Conservation (phyloP, 2,888 invertebrate genomes). For the Chrysolina americana region DNA sequence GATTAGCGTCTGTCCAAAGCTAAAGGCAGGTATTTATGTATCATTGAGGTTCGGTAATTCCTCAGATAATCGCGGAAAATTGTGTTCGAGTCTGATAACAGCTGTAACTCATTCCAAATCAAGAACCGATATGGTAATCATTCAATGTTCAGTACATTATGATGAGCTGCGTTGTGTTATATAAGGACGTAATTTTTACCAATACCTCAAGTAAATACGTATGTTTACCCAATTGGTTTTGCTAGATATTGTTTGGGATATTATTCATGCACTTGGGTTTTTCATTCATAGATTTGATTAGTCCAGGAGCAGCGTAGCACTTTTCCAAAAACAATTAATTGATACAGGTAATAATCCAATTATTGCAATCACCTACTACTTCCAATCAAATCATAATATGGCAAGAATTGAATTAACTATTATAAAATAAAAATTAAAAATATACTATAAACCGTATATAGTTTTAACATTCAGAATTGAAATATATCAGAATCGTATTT, state of each 20-base stretch:
- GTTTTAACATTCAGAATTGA: too few species aligned
- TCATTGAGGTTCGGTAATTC: conserved; percentile 3
- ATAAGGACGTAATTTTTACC: neutral
- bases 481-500: too few species aligned
- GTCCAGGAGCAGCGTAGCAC: neutral
- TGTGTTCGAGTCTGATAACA: neutral
- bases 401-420: too few species aligned
- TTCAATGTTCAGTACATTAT: neutral
- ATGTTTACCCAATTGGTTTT: conserved; percentile 9
- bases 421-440: too few species aligned
- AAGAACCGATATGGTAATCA: neutral
- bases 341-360: too few species aligned
- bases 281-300: neutral
- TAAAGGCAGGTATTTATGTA: neutral
- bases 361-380: too few species aligned
- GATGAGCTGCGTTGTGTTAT: neutral
- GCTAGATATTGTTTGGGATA: neutral
- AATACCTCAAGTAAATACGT: neutral
- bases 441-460: too few species aligned
- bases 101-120: neutral
- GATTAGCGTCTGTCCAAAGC: neutral
- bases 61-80: neutral
- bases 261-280: conserved; percentile 6
- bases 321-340: too few species aligned
- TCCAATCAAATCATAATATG: too few species aligned